Evolutionary conservation across 2,797 vertebrate genomes (phyloP), one percentile per base, ranked within the genome.

Genomic region (Melanotaenia pygmaea): DNA sequence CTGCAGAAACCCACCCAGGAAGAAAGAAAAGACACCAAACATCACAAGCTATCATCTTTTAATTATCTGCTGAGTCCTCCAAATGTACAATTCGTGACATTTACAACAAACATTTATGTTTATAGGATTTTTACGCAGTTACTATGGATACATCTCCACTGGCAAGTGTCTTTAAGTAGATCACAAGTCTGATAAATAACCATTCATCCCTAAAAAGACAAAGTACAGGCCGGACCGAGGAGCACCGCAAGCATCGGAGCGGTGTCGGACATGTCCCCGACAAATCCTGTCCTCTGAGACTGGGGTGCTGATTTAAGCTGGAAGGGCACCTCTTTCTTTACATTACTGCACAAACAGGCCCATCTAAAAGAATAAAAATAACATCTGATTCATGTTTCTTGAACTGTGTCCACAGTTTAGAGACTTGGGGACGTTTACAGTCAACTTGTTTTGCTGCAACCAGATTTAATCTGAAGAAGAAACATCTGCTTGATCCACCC

Each of bases 1-100:
- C 7, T 40, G 47, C 11, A 24, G 50, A 53, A 12, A 26, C 22
- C 12, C 1, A 14, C 1, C 7, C 13, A 0, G 11, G 11, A 43
- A 26, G 59, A 12, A 22, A 24, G 24, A 26, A 16, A 80, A 70
- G 71, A 83, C 73, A 11, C 3, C 18, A 64, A 57, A 24, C 62
- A 40, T 86, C 73, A 87, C 84, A 92, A 94, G 94, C 87, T 91
- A 93, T 93, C 74, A 83, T 92, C 86, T 91, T 91, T 93, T 95
- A 93, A 94, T 95, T 85, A 91, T 93, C 84, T 92, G 90, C 83
- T 82, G 80, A 86, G 90, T 93, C 92, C 84, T 92, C 88, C 92
- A 93, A 95, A 95, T 94, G 90, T 95, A 95, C 94, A 95, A 93
- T 88, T 93, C 88, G 91, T 89, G 88, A 95, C 94, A 95, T 95